Conservation (phyloP, 2,888 invertebrate genomes). For the Nomada hirtipes region DNA sequence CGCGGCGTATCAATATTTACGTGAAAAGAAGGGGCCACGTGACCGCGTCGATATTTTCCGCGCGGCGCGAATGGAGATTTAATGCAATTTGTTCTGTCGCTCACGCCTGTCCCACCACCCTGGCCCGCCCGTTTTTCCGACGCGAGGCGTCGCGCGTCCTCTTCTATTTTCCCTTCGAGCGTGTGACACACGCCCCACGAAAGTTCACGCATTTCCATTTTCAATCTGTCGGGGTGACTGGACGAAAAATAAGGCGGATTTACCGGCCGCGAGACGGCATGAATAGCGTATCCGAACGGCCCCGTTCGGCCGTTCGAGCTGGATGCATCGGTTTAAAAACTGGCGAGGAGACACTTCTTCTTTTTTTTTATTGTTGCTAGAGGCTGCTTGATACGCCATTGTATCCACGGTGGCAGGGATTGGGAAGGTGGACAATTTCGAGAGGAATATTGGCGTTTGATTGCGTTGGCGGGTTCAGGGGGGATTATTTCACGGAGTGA, state of each 20-base stretch:
- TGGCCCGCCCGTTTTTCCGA: neutral
- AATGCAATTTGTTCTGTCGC: conserved; percentile 51
- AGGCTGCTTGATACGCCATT: neutral
- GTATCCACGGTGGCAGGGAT: neutral
- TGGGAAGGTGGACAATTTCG: neutral
- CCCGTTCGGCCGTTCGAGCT: neutral
- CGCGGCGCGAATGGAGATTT: conserved; percentile 51
- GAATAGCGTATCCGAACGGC: conserved; percentile 26
- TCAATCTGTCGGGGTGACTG: conserved; percentile 22
- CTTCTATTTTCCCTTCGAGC: neutral
- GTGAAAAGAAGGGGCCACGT: conserved; percentile 1
- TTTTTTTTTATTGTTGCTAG: neutral
- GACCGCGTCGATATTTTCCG: conserved; percentile 49
- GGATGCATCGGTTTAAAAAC: neutral
- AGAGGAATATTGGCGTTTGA: neutral
- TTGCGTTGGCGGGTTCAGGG: neutral
- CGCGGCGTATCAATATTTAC: conserved; percentile 54
- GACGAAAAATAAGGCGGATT: conserved; percentile 23
- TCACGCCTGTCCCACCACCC: conserved; percentile 1
- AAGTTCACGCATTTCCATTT: conserved; percentile 36
- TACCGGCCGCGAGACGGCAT: neutral
- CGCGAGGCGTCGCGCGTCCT: neutral
- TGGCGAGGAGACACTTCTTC: neutral
- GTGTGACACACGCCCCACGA: neutral
- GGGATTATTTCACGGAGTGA: neutral